Percentiles rank a stretch among this genome's conserved stretches.
Conservation (phyloP, 2,113 vertebrate species). For the Calypte anna region DNA sequence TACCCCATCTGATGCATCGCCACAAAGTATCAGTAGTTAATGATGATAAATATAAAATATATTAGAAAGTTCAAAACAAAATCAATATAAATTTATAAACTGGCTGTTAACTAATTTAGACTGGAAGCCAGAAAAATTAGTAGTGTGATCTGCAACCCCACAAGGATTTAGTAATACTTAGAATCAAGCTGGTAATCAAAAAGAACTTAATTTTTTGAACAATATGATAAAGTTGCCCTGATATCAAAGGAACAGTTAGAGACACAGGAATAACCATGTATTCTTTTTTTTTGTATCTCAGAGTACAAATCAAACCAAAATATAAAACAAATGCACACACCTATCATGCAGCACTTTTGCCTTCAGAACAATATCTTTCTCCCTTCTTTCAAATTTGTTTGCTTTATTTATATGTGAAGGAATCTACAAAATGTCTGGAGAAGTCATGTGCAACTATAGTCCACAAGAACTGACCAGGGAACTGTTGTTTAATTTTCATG, state of each 20-base stretch:
- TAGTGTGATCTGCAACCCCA: not conserved
- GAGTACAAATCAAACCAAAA: not conserved
- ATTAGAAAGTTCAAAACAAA: not conserved
- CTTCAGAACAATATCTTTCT: not conserved
- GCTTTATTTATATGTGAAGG: not conserved
- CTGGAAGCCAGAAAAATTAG: not conserved
- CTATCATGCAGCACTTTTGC: not conserved
- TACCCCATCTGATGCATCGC: not conserved
- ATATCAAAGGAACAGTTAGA: not conserved
- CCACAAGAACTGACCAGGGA: not conserved
- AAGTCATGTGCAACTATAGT: not conserved
- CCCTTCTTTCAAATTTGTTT: not conserved
- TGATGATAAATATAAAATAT: not conserved
- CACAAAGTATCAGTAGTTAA: not conserved
- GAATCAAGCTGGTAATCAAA: not conserved
- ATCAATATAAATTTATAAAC: not conserved
- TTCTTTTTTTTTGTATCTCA: not conserved
- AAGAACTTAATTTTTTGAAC: not conserved
- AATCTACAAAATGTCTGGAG: not conserved
- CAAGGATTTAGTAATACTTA: not conserved
- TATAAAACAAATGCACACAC: not conserved
- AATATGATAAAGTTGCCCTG: not conserved
- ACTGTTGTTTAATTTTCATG: not conserved
- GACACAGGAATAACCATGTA: not conserved
- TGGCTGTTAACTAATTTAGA: not conserved